These are phyloP conservation scores for Tachyglossus aculeatus DNA, from an alignment of 2,797 vertebrate species.

Conservation along the genomic window DNA sequence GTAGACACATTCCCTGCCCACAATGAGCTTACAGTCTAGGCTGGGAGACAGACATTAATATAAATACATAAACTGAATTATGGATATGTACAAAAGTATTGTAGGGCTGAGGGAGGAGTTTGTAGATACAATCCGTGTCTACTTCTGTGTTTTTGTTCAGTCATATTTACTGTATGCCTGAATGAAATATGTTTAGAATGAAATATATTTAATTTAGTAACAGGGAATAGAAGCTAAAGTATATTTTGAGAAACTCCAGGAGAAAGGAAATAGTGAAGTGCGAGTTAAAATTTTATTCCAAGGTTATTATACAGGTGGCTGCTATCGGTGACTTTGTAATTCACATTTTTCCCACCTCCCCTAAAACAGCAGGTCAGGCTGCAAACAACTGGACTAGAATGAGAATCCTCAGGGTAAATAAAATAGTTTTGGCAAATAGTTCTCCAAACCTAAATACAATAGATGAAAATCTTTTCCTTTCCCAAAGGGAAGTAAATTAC, in stretches of 20 bases:
- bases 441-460: not conserved
- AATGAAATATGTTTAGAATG: no score
- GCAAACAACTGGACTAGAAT: conserved; percentile 33
- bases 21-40: no score
- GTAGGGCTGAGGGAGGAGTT: no score
- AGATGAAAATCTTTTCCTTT: not conserved
- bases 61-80: no score
- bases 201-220: no score
- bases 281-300: not conserved
- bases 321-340: not conserved
- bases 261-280: not conserved
- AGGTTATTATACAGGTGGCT: no score
- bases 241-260: not conserved
- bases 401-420: not conserved
- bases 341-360: not conserved
- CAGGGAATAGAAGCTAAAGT: not conserved
- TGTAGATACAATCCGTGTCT: no score
- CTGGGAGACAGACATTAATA: no score
- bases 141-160: no score
- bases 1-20: no score
- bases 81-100: no score
- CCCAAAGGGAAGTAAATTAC: conserved; percentile 8
- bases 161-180: no score
- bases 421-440: conserved; percentile 12
- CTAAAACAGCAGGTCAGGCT: conserved; percentile 1